phyloP scores from a whole-genome alignment of 2,113 vertebrate genomes.

The Crocuta crocuta region DNA sequence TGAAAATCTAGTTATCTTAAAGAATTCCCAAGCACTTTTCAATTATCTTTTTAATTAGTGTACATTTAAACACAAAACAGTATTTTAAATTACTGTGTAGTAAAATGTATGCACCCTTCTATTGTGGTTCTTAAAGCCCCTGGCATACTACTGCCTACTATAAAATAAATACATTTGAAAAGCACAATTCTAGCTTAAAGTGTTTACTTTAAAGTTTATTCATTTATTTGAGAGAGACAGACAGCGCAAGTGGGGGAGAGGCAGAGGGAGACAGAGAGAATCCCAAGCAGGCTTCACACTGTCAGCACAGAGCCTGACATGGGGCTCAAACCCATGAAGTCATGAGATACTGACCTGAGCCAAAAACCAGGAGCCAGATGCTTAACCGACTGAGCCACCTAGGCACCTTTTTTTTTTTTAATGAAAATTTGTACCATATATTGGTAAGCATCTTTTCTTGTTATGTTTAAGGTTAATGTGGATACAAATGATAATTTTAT shows the following conservation, averaged over 20 bases:
- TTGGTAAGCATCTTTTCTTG: neutral
- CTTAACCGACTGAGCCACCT: too few relatives aligned
- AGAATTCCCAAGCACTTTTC: neutral
- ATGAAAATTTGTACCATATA: neutral
- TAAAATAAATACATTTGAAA: neutral
- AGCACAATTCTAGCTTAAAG: neutral
- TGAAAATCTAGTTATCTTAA: neutral
- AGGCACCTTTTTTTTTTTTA: neutral
- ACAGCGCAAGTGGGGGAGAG: too few relatives aligned
- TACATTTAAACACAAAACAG: constrained; percentile 35
- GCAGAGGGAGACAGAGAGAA: too few relatives aligned
- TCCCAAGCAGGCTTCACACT: too few relatives aligned
- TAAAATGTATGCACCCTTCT: neutral
- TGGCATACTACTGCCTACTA: neutral
- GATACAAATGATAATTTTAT: constrained; percentile 43
- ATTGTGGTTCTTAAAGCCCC: constrained; percentile 23
- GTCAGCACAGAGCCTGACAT: too few relatives aligned
- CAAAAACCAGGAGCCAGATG: too few relatives aligned
- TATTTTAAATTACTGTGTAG: constrained; percentile 5
- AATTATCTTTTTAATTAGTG: neutral
- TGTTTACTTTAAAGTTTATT: neutral
- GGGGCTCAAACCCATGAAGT: too few relatives aligned
- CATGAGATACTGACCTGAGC: too few relatives aligned
- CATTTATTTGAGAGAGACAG: too few relatives aligned
- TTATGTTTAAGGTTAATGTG: constrained; percentile 31